Evolutionary conservation across 2,797 vertebrate species (phyloP).

Genomic region (Eulemur rubriventer): DNA sequence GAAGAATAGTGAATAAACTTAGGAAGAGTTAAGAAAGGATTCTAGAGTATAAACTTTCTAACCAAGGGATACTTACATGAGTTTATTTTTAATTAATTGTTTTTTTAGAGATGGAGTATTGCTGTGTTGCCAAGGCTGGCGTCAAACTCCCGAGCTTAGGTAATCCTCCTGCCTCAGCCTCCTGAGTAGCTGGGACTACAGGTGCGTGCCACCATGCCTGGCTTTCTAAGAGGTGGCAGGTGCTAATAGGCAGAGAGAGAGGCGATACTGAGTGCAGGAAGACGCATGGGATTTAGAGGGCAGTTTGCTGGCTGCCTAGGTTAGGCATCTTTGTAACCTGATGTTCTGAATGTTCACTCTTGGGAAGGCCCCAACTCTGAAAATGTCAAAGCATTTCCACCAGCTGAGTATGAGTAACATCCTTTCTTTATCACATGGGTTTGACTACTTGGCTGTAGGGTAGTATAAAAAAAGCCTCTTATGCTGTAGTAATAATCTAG

Average conservation of each 20-base stretch:
- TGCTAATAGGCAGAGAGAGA: neutral
- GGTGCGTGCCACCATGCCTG: neutral
- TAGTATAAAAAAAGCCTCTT: neutral
- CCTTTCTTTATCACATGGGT: neutral
- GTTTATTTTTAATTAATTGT: neutral
- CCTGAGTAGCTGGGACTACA: neutral
- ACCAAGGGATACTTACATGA: neutral
- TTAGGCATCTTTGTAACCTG: neutral
- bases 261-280: neutral
- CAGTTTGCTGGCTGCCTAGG: neutral
- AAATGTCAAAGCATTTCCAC: too few species aligned
- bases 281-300: neutral
- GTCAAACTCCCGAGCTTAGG: too few species aligned
- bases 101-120: neutral
- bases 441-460: neutral
- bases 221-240: neutral
- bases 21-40: neutral
- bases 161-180: neutral
- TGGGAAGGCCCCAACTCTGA: neutral
- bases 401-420: neutral
- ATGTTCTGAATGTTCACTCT: neutral
- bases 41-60: neutral
- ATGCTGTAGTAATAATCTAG: neutral
- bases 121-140: too few species aligned
- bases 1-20: neutral